Percentiles rank a stretch among this genome's conserved stretches.
phyloP scores from a whole-genome alignment of 2,797 vertebrate genomes.

The Darevskia mixta region DNA sequence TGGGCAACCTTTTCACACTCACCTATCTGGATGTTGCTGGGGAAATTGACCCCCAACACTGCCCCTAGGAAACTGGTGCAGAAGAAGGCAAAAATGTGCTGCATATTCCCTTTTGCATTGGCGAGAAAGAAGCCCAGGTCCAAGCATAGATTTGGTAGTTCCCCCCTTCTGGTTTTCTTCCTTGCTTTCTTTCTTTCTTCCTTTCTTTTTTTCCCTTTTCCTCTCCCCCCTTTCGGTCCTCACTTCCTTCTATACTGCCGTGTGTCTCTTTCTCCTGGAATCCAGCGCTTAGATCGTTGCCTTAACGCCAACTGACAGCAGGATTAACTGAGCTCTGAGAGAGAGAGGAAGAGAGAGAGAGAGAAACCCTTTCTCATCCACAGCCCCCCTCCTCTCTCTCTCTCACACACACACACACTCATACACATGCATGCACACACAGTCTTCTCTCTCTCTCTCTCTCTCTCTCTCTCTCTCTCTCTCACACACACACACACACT shows the following conservation, averaged over 20 bases:
- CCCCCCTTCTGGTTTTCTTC: constrained; percentile 57
- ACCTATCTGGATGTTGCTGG: constrained; percentile 99
- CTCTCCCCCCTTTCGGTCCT: constrained; percentile 65
- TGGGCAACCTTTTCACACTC: constrained; percentile 75
- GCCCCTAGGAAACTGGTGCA: constrained; percentile 98
- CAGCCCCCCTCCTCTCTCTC: constrained; percentile 64
- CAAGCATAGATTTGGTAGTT: constrained; percentile 87
- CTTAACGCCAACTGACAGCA: constrained; percentile 83
- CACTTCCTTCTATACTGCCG: constrained; percentile 69
- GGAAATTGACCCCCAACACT: constrained; percentile 98
- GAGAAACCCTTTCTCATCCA: constrained; percentile 77
- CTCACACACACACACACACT: neutral
- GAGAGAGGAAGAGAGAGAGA: constrained; percentile 62
- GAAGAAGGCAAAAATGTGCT: constrained; percentile 97
- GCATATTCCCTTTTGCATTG: constrained; percentile 99
- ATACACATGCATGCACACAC: constrained; percentile 63
- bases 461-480: constrained; percentile 43
- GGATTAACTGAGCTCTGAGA: constrained; percentile 83
- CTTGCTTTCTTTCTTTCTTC: constrained; percentile 68
- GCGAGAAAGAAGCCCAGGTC: constrained; percentile 92
- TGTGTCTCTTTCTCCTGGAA: constrained; percentile 74
- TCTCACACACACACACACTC: constrained; percentile 57
- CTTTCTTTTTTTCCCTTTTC: constrained; percentile 72
- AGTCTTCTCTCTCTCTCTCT: constrained; percentile 44
- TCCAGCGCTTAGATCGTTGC: constrained; percentile 82